Conservation (phyloP, 2,113 vertebrate genomes). For the Channa argus region DNA sequence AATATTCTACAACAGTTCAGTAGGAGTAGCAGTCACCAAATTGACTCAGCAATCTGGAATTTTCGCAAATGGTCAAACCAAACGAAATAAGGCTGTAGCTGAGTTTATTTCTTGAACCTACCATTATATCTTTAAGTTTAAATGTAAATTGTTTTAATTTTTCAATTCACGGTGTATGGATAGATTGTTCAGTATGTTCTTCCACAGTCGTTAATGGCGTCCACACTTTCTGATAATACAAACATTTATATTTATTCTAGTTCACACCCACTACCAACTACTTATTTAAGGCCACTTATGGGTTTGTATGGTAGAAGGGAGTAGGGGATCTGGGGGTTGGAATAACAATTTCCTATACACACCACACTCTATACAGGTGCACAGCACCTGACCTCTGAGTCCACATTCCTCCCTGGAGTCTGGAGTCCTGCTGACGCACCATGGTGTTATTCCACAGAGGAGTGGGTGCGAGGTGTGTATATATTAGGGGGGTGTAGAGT, state of each 20-base stretch:
- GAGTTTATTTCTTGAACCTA: no score
- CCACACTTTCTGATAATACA: conserved; percentile 19
- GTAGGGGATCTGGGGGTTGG: background rate
- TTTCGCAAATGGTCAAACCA: no score
- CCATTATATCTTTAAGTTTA: conserved; percentile 1
- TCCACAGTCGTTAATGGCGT: conserved; percentile 38
- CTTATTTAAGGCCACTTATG: conserved; percentile 11
- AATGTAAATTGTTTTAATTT: conserved; percentile 1
- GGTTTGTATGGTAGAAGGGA: conserved; percentile 4
- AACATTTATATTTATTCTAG: conserved; percentile 52
- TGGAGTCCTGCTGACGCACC: conserved; percentile 56
- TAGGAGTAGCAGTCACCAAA: no score
- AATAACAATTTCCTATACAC: conserved; percentile 53
- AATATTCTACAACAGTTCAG: no score
- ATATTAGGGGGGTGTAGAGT: background rate
- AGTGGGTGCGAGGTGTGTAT: conserved; percentile 27
- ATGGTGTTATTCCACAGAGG: conserved; percentile 51
- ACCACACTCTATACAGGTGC: conserved; percentile 66
- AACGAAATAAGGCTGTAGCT: no score
- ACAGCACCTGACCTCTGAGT: conserved; percentile 72
- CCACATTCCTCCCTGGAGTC: conserved; percentile 56
- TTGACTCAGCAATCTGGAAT: no score
- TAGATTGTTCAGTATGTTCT: conserved; percentile 9
- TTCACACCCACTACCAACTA: conserved; percentile 8
- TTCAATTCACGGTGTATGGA: conserved; percentile 14